Percentiles rank a stretch among this genome's conserved stretches.
Evolutionary conservation across 2,113 vertebrate genomes (phyloP).

Genomic region (Willisornis vidua): DNA sequence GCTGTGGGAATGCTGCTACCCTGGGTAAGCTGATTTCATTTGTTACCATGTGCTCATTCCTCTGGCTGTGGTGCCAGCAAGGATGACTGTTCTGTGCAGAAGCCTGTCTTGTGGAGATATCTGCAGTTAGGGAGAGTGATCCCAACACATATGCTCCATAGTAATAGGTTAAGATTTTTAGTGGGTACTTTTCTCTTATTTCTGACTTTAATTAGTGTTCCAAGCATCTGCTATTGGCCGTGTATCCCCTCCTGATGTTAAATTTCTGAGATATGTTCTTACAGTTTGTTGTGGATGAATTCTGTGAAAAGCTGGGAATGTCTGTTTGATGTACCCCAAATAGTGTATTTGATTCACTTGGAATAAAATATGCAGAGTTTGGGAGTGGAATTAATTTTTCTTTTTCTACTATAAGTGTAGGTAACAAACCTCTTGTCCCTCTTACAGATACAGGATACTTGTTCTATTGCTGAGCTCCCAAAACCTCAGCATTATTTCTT

Average conservation of each 20-base stretch:
- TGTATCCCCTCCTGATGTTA: background rate
- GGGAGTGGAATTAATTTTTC: background rate
- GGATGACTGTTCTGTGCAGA: background rate
- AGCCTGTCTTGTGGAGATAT: background rate
- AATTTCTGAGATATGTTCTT: background rate
- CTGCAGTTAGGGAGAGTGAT: background rate
- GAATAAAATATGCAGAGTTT: background rate
- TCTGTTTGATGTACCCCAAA: background rate
- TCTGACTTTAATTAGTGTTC: background rate
- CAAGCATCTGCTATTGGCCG: background rate
- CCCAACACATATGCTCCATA: background rate
- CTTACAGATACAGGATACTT: background rate
- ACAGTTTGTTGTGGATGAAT: background rate
- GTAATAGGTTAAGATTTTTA: background rate
- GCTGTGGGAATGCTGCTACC: background rate
- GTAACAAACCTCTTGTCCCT: background rate
- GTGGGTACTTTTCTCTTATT: background rate
- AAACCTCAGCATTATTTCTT: background rate
- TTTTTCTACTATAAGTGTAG: background rate
- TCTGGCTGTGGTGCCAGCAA: background rate
- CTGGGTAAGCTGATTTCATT: background rate
- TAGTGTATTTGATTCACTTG: background rate
- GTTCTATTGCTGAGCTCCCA: background rate
- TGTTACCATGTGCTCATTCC: background rate
- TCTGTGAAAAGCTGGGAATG: background rate